phyloP scores from a whole-genome alignment of 2,888 invertebrate genomes.

The Oasisia sp. region DNA sequence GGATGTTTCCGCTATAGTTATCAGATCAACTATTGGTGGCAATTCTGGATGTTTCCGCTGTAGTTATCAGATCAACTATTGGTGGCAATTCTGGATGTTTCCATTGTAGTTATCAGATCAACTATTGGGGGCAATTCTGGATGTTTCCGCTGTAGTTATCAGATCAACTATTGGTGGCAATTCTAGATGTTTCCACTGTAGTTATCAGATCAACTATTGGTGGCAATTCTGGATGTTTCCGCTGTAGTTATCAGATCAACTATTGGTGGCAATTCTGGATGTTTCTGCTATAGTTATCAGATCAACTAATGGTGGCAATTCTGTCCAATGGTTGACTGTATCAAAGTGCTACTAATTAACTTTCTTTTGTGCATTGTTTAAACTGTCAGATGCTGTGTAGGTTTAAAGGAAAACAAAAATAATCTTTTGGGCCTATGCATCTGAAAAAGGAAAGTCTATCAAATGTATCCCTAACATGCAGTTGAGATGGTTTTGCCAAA shows the following conservation, averaged over 20 bases:
- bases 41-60: no score
- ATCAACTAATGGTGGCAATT: not conserved
- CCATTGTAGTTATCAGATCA: not conserved
- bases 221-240: not conserved
- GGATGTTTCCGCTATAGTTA: no score
- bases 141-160: not conserved
- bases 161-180: constrained; percentile 17
- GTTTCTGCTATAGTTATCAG: not conserved
- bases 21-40: no score
- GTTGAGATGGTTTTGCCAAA: not conserved
- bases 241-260: not conserved
- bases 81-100: not conserved
- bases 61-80: no score
- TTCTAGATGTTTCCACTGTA: not conserved
- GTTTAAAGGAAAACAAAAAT: not conserved
- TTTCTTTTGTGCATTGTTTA: not conserved
- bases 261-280: constrained; percentile 3
- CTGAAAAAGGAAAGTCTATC: no score
- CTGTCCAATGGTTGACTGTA: not conserved
- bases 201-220: not conserved
- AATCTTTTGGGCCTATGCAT: no score
- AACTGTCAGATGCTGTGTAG: not conserved
- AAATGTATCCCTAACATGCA: no score
- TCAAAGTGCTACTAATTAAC: not conserved
- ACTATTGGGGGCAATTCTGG: no score